Conservation (phyloP, 2,888 invertebrate genomes). For the Melieria picta region DNA sequence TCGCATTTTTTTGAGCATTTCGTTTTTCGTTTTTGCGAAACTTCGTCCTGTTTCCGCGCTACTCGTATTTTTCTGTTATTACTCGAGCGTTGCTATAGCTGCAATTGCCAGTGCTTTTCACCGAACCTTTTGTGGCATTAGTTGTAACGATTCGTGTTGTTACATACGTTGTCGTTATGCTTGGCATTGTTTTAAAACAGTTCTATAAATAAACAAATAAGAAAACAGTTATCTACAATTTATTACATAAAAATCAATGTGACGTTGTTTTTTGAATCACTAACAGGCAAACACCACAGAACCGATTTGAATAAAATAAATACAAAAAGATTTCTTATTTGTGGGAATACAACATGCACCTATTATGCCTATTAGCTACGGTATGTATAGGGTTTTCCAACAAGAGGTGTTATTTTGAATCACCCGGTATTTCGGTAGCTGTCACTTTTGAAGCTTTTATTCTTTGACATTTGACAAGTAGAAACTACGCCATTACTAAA, state of each 20-base stretch:
- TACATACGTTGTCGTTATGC: neutral
- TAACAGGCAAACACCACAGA: too few relatives aligned
- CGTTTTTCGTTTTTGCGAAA: slow-evolving; percentile 24
- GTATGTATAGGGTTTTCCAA: too few relatives aligned
- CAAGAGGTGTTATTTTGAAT: too few relatives aligned
- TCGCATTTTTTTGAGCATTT: slow-evolving; percentile 51
- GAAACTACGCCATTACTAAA: too few relatives aligned
- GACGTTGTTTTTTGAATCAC: neutral
- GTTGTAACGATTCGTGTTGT: slow-evolving; percentile 19
- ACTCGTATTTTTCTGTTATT: slow-evolving; percentile 4
- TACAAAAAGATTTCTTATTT: too few relatives aligned
- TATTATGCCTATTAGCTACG: too few relatives aligned
- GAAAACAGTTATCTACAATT: neutral
- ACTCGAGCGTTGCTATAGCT: neutral
- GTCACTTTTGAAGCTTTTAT: too few relatives aligned
- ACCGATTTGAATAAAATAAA: too few relatives aligned
- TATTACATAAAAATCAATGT: too few relatives aligned
- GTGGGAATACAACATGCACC: too few relatives aligned
- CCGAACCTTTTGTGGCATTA: slow-evolving; percentile 17
- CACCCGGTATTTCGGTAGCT: too few relatives aligned
- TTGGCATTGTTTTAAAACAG: neutral
- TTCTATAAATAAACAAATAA: neutral
- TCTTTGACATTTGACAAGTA: too few relatives aligned
- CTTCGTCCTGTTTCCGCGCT: slow-evolving; percentile 18
- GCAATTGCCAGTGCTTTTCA: slow-evolving; percentile 4